Evolutionary conservation across 2,113 vertebrate species (phyloP).

Genomic region (Stictonetta naevosa): DNA sequence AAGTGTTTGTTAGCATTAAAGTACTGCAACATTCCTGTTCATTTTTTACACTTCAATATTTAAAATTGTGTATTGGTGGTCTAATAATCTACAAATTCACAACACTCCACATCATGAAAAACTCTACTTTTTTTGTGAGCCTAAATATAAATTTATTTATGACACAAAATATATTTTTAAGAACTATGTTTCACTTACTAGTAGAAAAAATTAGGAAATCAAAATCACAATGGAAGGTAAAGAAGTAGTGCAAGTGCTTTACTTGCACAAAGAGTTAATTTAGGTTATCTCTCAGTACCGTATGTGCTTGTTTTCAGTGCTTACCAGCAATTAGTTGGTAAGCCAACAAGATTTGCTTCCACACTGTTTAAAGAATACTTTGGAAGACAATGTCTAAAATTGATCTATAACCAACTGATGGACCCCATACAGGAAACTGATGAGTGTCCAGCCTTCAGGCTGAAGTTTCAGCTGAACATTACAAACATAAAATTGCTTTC

Average conservation of each 20-base stretch:
- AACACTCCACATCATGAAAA: not conserved
- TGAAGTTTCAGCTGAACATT: not conserved
- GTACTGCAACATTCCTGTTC: not conserved
- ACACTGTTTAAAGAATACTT: not conserved
- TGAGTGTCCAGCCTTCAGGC: not conserved
- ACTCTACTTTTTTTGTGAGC: not conserved
- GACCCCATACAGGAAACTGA: not conserved
- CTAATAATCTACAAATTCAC: not conserved
- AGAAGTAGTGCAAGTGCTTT: not conserved
- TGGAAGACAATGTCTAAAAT: not conserved
- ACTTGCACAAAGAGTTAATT: not conserved
- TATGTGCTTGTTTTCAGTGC: not conserved
- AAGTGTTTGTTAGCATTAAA: not conserved
- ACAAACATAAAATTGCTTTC: not conserved
- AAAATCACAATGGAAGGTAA: not conserved
- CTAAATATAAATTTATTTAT: not conserved
- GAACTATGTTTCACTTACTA: not conserved
- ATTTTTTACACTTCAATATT: not conserved
- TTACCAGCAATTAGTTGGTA: not conserved
- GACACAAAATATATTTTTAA: not conserved
- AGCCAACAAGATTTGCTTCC: not conserved
- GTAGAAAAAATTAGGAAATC: not conserved
- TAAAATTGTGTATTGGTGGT: rapidly evolving
- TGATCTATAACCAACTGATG: not conserved
- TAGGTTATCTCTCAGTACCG: not conserved